Percentiles rank a stretch among this genome's conserved stretches.
Conservation (phyloP, 2,797 vertebrate genomes). For the Menidia menidia region DNA sequence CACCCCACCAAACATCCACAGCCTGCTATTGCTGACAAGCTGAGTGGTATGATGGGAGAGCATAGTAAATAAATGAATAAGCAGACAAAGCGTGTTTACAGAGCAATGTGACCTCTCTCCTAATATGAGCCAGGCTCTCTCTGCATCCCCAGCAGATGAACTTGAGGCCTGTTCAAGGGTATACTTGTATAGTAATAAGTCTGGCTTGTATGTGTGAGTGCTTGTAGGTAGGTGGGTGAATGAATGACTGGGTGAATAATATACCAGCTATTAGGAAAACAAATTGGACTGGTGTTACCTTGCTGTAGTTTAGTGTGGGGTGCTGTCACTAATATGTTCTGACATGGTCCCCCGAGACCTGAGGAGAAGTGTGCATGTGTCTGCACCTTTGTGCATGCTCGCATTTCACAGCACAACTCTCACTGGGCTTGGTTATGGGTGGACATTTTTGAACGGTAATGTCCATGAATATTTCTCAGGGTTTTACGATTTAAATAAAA, state of each 20-base stretch:
- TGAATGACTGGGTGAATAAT: slow-evolving; percentile 81
- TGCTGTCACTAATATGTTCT: slow-evolving; percentile 78
- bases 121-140: slow-evolving; percentile 73
- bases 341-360: slow-evolving; percentile 76
- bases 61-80: slow-evolving; percentile 84
- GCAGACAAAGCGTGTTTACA: slow-evolving; percentile 80
- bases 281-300: slow-evolving; percentile 76
- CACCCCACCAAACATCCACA: slow-evolving; percentile 31
- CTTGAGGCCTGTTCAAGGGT: slow-evolving; percentile 83
- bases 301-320: slow-evolving; percentile 68
- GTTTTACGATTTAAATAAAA: not conserved
- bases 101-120: slow-evolving; percentile 83
- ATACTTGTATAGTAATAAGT: slow-evolving; percentile 79
- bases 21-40: slow-evolving; percentile 69
- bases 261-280: slow-evolving; percentile 79
- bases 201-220: slow-evolving; percentile 30
- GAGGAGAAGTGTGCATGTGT: slow-evolving; percentile 40
- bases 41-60: slow-evolving; percentile 69
- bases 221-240: slow-evolving; percentile 52
- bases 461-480: slow-evolving; percentile 1
- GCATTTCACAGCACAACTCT: slow-evolving; percentile 8
- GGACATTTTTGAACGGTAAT: not conserved
- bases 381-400: slow-evolving; percentile 10
- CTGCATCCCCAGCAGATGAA: slow-evolving; percentile 75
- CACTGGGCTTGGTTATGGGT: slow-evolving; percentile 1